These are phyloP conservation scores for Sylvilagus bachmani DNA, from an alignment of 2,113 vertebrate genomes.

Conservation along the genomic window DNA sequence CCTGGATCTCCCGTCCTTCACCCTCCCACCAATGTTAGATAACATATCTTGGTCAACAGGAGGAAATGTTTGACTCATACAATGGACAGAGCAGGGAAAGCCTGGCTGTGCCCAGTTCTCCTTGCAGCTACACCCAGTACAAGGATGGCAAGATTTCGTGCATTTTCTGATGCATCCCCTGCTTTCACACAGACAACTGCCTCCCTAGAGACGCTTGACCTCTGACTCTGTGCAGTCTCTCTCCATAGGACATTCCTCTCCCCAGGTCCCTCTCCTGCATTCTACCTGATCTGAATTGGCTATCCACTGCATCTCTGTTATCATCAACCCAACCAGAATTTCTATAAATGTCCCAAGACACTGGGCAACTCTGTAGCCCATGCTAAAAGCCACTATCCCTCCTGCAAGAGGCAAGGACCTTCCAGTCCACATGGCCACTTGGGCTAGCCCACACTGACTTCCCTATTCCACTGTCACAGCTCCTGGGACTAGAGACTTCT, in stretches of 20 bases:
- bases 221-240: not conserved
- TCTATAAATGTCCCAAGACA: not conserved
- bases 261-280: not conserved
- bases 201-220: not conserved
- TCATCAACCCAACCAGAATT: not conserved
- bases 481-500: not conserved
- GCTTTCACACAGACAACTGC: not conserved
- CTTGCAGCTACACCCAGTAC: not conserved
- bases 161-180: not conserved
- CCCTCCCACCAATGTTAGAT: not conserved
- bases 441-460: not conserved
- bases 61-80: not conserved
- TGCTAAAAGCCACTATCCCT: not conserved
- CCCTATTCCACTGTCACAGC: not conserved
- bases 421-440: not conserved
- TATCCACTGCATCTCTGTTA: not conserved
- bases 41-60: not conserved
- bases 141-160: not conserved
- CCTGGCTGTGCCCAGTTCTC: not conserved
- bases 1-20: rapidly evolving
- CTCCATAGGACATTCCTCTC: not conserved
- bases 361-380: not conserved
- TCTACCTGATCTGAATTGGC: not conserved
- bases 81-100: not conserved
- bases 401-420: not conserved